phyloP scores from a whole-genome alignment of 2,888 invertebrate genomes.

The Corbicula japonica region DNA sequence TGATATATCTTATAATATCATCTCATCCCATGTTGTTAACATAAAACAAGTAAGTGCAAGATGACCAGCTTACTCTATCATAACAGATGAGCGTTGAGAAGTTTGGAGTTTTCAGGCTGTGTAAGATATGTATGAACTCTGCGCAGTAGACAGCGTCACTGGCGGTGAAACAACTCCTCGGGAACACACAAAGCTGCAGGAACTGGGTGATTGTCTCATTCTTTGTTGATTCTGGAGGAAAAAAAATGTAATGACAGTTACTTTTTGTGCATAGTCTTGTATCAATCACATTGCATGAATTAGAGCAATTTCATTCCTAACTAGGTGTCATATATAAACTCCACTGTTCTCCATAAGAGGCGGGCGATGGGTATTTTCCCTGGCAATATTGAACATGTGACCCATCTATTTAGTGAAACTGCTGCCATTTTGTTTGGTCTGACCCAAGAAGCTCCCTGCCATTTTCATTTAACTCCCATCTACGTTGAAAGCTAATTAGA shows the following conservation, averaged over 20 bases:
- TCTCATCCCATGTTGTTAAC: background rate
- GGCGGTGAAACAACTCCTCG: conserved; percentile 98
- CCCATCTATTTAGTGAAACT: too few species aligned
- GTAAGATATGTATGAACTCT: conserved; percentile 98
- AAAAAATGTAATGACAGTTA: background rate
- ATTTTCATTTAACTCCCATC: too few species aligned
- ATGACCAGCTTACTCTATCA: conserved; percentile 91
- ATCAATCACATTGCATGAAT: too few species aligned
- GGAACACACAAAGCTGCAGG: conserved; percentile 98
- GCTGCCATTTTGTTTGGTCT: too few species aligned
- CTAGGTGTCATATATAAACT: too few species aligned
- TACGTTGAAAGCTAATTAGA: too few species aligned
- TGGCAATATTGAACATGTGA: too few species aligned
- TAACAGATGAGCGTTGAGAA: conserved; percentile 99
- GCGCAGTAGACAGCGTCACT: conserved; percentile 99
- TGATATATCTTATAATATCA: background rate
- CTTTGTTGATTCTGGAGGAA: conserved; percentile 92
- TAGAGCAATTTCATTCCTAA: too few species aligned
- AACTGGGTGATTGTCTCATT: conserved; percentile 99
- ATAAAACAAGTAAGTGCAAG: background rate
- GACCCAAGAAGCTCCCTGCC: too few species aligned
- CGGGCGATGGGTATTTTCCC: too few species aligned
- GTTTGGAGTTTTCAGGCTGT: conserved; percentile 97
- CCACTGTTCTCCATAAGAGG: too few species aligned
- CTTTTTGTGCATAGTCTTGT: too few species aligned